phyloP scores from a whole-genome alignment of 2,797 vertebrate genomes.

The Fistularia tabacaria region DNA sequence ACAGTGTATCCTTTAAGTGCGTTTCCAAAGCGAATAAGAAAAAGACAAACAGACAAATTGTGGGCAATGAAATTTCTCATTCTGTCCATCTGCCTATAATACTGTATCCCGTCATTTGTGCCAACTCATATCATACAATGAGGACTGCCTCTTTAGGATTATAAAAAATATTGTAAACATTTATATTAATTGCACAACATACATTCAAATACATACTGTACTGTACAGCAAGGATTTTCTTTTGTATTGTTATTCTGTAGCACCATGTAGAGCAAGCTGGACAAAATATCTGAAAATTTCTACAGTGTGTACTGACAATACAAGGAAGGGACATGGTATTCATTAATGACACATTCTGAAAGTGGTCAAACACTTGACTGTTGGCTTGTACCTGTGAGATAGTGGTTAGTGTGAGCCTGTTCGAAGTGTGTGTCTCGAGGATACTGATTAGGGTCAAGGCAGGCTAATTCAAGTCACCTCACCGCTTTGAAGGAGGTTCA shows the following conservation, averaged over 20 bases:
- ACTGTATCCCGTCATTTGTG: slow-evolving; percentile 32
- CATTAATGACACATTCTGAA: slow-evolving; percentile 41
- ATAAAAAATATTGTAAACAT: slow-evolving; percentile 81
- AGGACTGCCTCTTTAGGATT: slow-evolving; percentile 67
- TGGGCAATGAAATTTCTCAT: slow-evolving; percentile 46
- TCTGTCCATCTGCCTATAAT: slow-evolving; percentile 46
- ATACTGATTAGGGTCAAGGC: slow-evolving; percentile 24
- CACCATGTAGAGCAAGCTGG: slow-evolving; percentile 73
- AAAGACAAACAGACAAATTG: slow-evolving; percentile 49
- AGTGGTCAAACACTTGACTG: slow-evolving; percentile 25
- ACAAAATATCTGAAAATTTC: slow-evolving; percentile 50
- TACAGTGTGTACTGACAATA: slow-evolving; percentile 54
- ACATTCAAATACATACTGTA: slow-evolving; percentile 79
- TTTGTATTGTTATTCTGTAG: slow-evolving; percentile 70
- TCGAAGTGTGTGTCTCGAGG: too few relatives aligned
- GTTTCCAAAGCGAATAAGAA: slow-evolving; percentile 61
- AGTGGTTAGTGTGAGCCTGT: slow-evolving; percentile 30
- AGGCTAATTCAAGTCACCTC: slow-evolving; percentile 27
- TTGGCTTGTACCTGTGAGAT: slow-evolving; percentile 27
- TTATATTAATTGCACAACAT: slow-evolving; percentile 82
- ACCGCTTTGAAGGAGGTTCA: slow-evolving; percentile 30
- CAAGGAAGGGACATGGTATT: slow-evolving; percentile 54
- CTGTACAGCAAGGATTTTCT: slow-evolving; percentile 69
- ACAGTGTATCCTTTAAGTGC: slow-evolving; percentile 75
- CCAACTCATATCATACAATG: slow-evolving; percentile 54